phyloP scores from a whole-genome alignment of 2,797 vertebrate genomes.

The Eptatretus atami region DNA sequence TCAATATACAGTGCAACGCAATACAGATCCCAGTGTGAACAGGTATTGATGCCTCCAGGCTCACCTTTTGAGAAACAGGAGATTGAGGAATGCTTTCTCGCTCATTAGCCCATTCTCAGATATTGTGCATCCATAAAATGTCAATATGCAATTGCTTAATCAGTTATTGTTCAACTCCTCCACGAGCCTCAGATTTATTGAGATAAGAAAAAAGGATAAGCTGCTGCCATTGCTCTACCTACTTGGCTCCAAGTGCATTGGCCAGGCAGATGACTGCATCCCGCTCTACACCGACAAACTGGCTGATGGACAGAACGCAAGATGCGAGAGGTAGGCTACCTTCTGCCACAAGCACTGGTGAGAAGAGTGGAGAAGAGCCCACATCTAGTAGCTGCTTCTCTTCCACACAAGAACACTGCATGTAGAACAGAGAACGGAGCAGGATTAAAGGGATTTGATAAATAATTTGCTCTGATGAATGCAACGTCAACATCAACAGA shows the following conservation, averaged over 20 bases:
- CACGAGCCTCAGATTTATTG: too few species aligned
- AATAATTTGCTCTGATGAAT: conserved; percentile 7
- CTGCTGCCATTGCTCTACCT: conserved; percentile 9
- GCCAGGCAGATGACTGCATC: conserved; percentile 52
- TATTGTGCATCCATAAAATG: too few species aligned
- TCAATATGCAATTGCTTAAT: too few species aligned
- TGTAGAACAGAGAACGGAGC: conserved; percentile 10
- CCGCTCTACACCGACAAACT: conserved; percentile 59
- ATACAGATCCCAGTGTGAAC: too few species aligned
- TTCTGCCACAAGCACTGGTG: conserved; percentile 35
- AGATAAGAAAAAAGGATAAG: neutral
- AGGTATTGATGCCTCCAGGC: too few species aligned
- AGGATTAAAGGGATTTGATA: conserved; percentile 7
- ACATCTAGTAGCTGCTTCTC: conserved; percentile 32
- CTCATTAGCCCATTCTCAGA: too few species aligned
- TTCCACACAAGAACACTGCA: conserved; percentile 46
- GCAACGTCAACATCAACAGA: too few species aligned
- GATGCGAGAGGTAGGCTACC: conserved; percentile 28
- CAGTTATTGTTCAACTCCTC: too few species aligned
- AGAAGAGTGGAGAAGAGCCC: conserved; percentile 42
- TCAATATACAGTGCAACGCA: too few species aligned
- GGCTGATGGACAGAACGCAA: conserved; percentile 71
- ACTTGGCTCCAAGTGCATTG: conserved; percentile 54
- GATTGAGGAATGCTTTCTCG: too few species aligned
- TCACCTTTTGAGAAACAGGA: too few species aligned